Base-by-base conservation (phyloP, 2,113 vertebrate species). In the Glaucomys volans region DNA sequence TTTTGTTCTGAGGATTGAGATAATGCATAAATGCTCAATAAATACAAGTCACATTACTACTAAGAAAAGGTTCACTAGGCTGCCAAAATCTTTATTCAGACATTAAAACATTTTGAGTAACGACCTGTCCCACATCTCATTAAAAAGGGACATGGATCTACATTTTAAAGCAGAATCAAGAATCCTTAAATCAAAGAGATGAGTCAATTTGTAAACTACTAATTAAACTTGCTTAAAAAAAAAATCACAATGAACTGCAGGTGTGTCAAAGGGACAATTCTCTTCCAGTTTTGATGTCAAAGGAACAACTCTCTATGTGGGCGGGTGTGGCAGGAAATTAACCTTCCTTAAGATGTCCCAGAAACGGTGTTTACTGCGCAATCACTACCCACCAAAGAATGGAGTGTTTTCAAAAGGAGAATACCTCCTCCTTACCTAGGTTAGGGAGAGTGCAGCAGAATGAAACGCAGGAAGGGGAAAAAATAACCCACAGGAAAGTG, bases 161-260 rank as follows among this genome's bases (percentile, higher is more conserved):
- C 1, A 71, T 47, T 90, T 87, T 82, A 86, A 91, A 76, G 89
- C 88, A 94, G 84, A 87, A 94, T 40, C 54, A 85, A 92, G 11
- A 35, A 74, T 22, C 81, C 64, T 42, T 17, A 95, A 79, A 57
- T 40, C 54, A 64, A 5, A 12, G 47, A 86, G 87, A 75, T 32
- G 50, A 91, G 75, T 17, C 52, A 91, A 94, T 92, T 82, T 59
- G 54, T 42, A 91, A 94, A 90, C 22, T 37, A 74, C 84, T 71
- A 92, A 93, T 83, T 94, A 96, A 94, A 57, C 26, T 59, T 91
- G 67, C 37, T 84, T 77, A 85, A 76, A 57, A 47, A 76, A 57
- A 47, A 81, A 69, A 93, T 54, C 40, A 88, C n/a, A 95, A n/a
- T 16, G 67, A 67, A 80, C 82, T 86, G 16, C 72, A 71, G n/a